phyloP scores from a whole-genome alignment of 2,888 invertebrate species.

The Teinopalpus imperialis region DNA sequence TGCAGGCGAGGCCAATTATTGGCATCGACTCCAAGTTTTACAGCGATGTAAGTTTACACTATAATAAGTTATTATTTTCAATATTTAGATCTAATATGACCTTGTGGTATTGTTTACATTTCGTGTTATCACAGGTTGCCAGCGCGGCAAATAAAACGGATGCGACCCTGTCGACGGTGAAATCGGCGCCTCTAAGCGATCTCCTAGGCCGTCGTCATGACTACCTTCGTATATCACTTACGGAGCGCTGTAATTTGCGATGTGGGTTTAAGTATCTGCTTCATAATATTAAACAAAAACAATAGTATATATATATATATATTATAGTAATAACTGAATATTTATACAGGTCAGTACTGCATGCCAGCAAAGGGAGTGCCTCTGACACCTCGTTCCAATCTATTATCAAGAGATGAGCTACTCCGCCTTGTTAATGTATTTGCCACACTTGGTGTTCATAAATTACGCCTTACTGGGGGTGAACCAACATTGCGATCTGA shows the following conservation, averaged over 20 bases:
- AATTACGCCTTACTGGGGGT: conserved; percentile 97
- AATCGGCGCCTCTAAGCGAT: conserved; percentile 84
- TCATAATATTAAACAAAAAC: too few species aligned
- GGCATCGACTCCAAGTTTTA: conserved; percentile 24
- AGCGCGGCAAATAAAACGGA: conserved; percentile 18
- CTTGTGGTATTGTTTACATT: not conserved
- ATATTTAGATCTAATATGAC: not conserved
- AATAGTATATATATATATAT: too few species aligned
- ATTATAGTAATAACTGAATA: too few species aligned
- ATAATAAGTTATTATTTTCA: not conserved
- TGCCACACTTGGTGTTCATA: conserved; percentile 93
- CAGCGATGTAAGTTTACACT: conserved; percentile 29
- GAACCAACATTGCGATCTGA: conserved; percentile 97
- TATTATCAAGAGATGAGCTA: conserved; percentile 92
- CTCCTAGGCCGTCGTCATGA: conserved; percentile 93
- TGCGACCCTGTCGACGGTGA: conserved; percentile 16
- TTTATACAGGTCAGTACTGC: conserved; percentile 92
- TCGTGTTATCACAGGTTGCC: conserved; percentile 9
- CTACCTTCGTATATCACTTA: conserved; percentile 97
- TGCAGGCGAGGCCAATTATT: conserved; percentile 5
- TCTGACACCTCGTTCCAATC: conserved; percentile 87
- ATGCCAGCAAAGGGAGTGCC: conserved; percentile 98
- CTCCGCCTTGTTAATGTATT: conserved; percentile 90
- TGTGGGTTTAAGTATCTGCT: conserved; percentile 88
- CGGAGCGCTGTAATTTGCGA: conserved; percentile 97